Conservation (phyloP, 1,140 invertebrate species). For the Thrips palmi region DNA sequence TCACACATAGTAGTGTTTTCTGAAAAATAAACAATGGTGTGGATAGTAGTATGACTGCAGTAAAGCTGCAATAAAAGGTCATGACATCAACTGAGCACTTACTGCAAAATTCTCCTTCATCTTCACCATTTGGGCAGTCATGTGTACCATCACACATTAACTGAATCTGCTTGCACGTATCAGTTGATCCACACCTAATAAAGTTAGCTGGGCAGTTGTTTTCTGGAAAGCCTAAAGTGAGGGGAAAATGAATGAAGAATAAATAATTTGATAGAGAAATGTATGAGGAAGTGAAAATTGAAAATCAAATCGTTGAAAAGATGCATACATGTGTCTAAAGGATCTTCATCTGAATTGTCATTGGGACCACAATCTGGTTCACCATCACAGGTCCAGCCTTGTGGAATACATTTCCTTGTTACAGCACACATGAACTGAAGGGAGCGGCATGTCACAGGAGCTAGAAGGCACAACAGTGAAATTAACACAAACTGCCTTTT, state of each 20-base stretch:
- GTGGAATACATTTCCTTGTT: conserved; percentile 50
- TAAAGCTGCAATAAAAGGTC: conserved; percentile 9
- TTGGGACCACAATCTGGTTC: conserved; percentile 51
- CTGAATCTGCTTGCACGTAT: conserved; percentile 26
- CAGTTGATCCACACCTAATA: conserved; percentile 23
- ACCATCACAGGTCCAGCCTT: conserved; percentile 60
- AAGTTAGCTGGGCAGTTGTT: conserved; percentile 17
- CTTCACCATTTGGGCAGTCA: conserved; percentile 32
- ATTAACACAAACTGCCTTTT: background rate
- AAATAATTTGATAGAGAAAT: conserved; percentile 4
- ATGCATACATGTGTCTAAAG: conserved; percentile 31
- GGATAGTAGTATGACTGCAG: too few species aligned
- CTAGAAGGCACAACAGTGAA: conserved; percentile 17
- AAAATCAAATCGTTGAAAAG: too few species aligned
- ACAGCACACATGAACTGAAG: conserved; percentile 42
- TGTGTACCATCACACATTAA: conserved; percentile 29
- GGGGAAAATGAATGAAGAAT: background rate
- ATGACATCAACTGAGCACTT: conserved; percentile 16
- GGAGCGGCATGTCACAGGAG: conserved; percentile 29
- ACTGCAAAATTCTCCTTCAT: conserved; percentile 32
- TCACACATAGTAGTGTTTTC: conserved; percentile 34
- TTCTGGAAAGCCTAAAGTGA: background rate
- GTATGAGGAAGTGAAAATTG: background rate
- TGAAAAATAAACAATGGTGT: conserved; percentile 20
- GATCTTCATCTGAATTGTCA: conserved; percentile 37